Base-by-base conservation (phyloP, 2,888 invertebrate genomes). In the Serripes groenlandicus region DNA sequence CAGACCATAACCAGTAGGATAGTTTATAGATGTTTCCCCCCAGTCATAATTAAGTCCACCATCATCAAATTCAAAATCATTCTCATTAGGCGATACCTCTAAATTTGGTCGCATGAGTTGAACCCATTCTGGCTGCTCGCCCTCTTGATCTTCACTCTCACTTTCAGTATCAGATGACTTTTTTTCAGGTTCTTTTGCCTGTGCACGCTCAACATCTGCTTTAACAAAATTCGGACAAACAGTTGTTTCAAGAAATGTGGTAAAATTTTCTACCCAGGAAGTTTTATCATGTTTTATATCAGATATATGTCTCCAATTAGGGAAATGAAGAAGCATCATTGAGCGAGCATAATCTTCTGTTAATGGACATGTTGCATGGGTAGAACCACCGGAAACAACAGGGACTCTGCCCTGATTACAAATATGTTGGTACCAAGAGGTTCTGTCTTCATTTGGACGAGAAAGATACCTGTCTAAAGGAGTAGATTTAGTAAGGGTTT, bases 101-200 rank as follows among this genome's bases (percentile, higher is more conserved):
- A 58, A 35, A 52, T 34, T 68, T 11, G 75, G 75, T 28, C 30
- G 54, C 15, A 68, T 30, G n/a, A 75, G 28, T 21, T 75, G 37
- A 35, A 69, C 68, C 68, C 75, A 68, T 35, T 75, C 68, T 11
- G 75, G 75, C 37, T 75, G 75, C 9, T 75, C 52, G 42, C 18
- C 42, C 42, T 42, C 42, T 42, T 42, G 18, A 42, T 42, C 42
- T 42, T 7, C 18, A 42, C 18, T 42, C 11, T 42, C 42, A 11
- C 18, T 7, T 11, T 42, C 42, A 11, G 7, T 42, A 11, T 42
- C 18, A 42, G 42, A 42, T 7, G 7, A 18, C 7, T 18, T 42
- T 42, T 42, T 42, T 42, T 7, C 42, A 11, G 11, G 7, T 42
- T 42, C 42, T n/a, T n/a, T n/a, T n/a, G n/a, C n/a, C n/a, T n/a